These are phyloP conservation scores for Dasypus novemcinctus DNA, from an alignment of 2,113 vertebrate genomes.

Conservation along the genomic window DNA sequence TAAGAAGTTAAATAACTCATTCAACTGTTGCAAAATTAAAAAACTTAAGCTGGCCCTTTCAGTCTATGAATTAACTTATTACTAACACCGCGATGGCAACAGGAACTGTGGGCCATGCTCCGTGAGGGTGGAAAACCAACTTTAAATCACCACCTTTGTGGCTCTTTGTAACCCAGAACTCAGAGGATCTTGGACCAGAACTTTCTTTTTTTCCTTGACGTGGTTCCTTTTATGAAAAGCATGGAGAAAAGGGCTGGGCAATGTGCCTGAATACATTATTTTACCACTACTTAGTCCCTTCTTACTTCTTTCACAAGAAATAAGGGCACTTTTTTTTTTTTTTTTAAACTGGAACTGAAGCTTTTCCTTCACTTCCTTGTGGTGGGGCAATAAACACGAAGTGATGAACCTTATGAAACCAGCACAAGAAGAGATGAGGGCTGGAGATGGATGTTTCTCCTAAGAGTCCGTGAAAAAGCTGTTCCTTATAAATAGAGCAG, in stretches of 20 bases:
- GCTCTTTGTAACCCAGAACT: constrained; percentile 49
- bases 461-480: constrained; percentile 45
- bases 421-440: constrained; percentile 51
- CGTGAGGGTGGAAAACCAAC: constrained; percentile 3
- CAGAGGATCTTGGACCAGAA: constrained; percentile 32
- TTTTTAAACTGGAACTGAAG: neutral
- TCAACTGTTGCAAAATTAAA: neutral
- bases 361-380: constrained; percentile 36
- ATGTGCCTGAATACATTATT: constrained; percentile 63
- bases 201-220: constrained; percentile 45
- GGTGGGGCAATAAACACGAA: constrained; percentile 55
- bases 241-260: constrained; percentile 50
- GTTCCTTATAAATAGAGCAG: constrained; percentile 51
- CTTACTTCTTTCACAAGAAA: constrained; percentile 52
- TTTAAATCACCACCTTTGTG: constrained; percentile 48
- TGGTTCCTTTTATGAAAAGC: constrained; percentile 65
- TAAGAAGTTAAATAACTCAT: neutral
- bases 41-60: neutral
- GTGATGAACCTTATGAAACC: constrained; percentile 72
- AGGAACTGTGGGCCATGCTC: neutral
- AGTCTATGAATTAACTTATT: neutral
- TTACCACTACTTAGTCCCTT: constrained; percentile 37
- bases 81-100: neutral
- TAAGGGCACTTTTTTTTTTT: constrained; percentile 22
- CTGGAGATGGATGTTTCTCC: constrained; percentile 40